phyloP scores from a whole-genome alignment of 35 echinoderm and acorn worm species.

The Ophiothrix spiculata region DNA sequence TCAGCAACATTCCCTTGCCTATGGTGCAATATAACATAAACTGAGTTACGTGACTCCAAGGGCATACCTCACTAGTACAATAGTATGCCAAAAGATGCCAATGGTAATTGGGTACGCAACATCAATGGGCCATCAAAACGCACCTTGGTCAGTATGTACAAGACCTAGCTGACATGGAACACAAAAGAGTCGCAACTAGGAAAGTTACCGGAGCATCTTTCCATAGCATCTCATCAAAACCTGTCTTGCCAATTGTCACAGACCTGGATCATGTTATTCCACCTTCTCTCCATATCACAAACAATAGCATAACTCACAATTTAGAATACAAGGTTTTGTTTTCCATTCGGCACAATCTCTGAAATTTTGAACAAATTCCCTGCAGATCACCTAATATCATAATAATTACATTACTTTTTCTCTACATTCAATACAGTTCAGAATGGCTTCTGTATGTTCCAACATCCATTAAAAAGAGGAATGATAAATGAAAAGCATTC shows the following conservation, averaged over 20 bases:
- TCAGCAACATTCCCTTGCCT: not conserved
- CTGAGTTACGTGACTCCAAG: not conserved
- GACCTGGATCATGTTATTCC: not conserved
- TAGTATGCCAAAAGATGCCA: not conserved
- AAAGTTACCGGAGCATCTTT: not conserved
- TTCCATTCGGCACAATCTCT: too few species aligned
- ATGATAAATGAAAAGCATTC: too few species aligned
- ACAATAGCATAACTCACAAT: too few species aligned
- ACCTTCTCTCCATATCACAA: slow-evolving; percentile 3
- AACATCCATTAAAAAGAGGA: too few species aligned
- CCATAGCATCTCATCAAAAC: not conserved
- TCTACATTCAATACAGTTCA: too few species aligned
- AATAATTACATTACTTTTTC: too few species aligned
- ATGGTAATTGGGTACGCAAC: not conserved
- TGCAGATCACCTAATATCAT: too few species aligned
- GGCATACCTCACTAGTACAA: not conserved
- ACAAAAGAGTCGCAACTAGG: not conserved
- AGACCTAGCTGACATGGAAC: not conserved
- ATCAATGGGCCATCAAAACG: not conserved
- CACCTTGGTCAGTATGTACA: not conserved
- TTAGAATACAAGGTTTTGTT: too few species aligned
- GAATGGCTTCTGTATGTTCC: too few species aligned
- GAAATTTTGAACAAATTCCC: too few species aligned
- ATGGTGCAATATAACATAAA: not conserved
- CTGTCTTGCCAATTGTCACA: not conserved